These are phyloP conservation scores for Anolis sagrei DNA, from an alignment of 2,113 vertebrate species.

Conservation along the genomic window DNA sequence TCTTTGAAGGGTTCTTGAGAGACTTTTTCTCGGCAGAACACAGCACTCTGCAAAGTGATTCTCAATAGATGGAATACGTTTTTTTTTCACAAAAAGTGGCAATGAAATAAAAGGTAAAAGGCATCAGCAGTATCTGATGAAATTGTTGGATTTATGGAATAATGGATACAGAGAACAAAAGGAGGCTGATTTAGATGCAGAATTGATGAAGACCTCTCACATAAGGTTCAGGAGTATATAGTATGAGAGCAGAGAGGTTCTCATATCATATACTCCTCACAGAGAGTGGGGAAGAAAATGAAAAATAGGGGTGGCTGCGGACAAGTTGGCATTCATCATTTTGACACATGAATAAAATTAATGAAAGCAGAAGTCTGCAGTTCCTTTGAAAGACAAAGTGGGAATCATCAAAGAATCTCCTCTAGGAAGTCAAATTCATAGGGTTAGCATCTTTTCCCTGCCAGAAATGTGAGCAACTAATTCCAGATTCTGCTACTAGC, in stretches of 20 bases:
- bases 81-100: not conserved
- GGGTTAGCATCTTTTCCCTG: not conserved
- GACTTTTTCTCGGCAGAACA: not conserved
- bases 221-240: conserved; percentile 6
- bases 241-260: conserved; percentile 16
- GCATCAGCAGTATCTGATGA: conserved; percentile 47
- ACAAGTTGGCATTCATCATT: conserved; percentile 9
- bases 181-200: not conserved
- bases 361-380: conserved; percentile 29
- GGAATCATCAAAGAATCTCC: not conserved
- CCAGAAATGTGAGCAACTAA: not conserved
- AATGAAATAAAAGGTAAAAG: conserved; percentile 47
- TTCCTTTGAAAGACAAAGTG: not conserved
- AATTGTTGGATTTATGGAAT: conserved; percentile 48
- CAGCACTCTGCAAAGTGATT: conserved; percentile 32
- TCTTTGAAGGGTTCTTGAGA: conserved; percentile 18
- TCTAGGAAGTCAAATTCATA: conserved; percentile 23
- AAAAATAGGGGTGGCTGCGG: conserved; percentile 17
- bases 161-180: no score
- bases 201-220: not conserved
- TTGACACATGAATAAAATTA: conserved; percentile 34
- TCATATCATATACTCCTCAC: no score
- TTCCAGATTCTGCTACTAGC: not conserved
- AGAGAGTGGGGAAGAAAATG: conserved; percentile 13
- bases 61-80: conserved; percentile 40